Evolutionary conservation across 2,113 vertebrate species (phyloP), one percentile per base, ranked within the genome.

Genomic region (Conger conger): DNA sequence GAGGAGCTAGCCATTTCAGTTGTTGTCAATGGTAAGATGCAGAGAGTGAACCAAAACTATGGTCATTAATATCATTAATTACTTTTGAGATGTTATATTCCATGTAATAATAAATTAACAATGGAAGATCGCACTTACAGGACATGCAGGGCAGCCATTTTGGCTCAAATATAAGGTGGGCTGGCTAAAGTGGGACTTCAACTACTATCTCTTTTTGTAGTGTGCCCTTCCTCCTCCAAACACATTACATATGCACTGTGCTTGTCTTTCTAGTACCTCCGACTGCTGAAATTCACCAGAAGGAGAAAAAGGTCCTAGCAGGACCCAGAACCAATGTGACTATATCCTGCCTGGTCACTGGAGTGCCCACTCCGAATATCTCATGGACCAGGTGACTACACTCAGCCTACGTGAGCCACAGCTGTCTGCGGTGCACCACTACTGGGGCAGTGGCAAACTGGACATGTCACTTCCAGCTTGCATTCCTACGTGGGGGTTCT

Each of bases 341-440:
- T 38, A 84, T 96, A 38, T 2, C 83, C 68, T 95, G 95, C 89
- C 89, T 93, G 87, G 94, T 93, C 23, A 87, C 87, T 0, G 95
- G 95, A 45, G 3, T 27, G 0, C 95, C 95, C 0, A 84, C 87
- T 79, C 94, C 95, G 80, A 90, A 83, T 45, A 95, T 96, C 87
- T 89, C 54, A 83, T 96, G 95, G 95, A 88, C 35, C 82, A 83
- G 87, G 94, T 96, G 90, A 92, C 17, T 40, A 3, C 5, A 33
- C 33, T 79, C 0, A 20, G 35, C 77, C 27, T 33, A 15, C 13
- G 20, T 27, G 27, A 20, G 17, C 35, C 3, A 16, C 54, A 7
- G 45, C 13, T 0, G 6, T 9, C 33, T 30, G 13, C 30, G 3
- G 20, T 82, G 50, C 40, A 20, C 20, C 68, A 76, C 6, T 50